A percentile compares a stretch with the other conserved stretches of the same genome.
Conservation (phyloP, 1,140 invertebrate species). For the Pectinophora gossypiella region DNA sequence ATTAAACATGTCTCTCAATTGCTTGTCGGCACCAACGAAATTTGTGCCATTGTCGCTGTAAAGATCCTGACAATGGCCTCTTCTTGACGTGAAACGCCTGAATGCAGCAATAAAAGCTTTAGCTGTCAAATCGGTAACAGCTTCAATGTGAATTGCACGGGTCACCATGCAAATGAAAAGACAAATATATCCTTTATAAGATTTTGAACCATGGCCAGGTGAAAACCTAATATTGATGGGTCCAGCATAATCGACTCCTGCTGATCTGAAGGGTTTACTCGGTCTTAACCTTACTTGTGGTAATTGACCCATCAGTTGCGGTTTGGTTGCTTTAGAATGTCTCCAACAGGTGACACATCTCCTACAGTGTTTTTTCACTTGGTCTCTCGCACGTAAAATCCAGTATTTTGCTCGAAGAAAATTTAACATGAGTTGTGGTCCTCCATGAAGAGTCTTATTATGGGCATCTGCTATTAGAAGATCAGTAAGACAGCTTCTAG, state of each 20-base stretch:
- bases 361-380: constrained; percentile 6
- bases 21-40: neutral
- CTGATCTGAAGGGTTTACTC: constrained; percentile 25
- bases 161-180: constrained; percentile 15
- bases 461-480: constrained; percentile 25
- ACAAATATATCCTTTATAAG: constrained; percentile 14
- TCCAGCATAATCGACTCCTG: constrained; percentile 39
- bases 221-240: constrained; percentile 20
- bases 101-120: constrained; percentile 40
- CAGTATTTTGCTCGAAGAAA: constrained; percentile 29
- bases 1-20: neutral
- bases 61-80: constrained; percentile 21
- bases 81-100: constrained; percentile 34
- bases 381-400: constrained; percentile 20
- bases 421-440: constrained; percentile 23
- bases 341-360: constrained; percentile 31
- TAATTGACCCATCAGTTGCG: constrained; percentile 36
- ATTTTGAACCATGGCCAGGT: constrained; percentile 1
- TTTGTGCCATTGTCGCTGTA: constrained; percentile 29
- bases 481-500: constrained; percentile 10
- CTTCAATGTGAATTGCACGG: constrained; percentile 12
- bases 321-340: neutral
- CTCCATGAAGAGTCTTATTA: constrained; percentile 27
- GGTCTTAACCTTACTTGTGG: constrained; percentile 21
- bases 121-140: constrained; percentile 30